phyloP scores from a whole-genome alignment of 2,888 invertebrate genomes.

The Crocallis elinguaria region DNA sequence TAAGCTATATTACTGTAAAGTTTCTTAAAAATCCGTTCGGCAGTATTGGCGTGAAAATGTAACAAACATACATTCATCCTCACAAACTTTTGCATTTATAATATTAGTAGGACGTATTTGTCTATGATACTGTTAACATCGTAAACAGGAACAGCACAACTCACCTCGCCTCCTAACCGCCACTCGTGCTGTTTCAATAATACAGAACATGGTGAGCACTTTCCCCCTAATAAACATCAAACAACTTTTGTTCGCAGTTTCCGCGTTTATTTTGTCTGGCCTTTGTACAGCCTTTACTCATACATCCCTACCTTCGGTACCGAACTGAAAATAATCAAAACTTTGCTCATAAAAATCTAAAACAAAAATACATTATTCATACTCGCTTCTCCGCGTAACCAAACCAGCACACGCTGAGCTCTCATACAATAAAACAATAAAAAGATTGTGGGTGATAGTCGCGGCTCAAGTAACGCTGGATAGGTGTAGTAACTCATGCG shows the following conservation, averaged over 20 bases:
- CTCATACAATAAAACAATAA: slow-evolving; percentile 48
- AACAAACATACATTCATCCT: no score
- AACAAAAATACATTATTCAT: slow-evolving; percentile 86
- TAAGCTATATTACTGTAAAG: no score
- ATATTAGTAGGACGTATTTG: no score
- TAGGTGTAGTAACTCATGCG: slow-evolving; percentile 61
- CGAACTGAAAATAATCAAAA: slow-evolving; percentile 85
- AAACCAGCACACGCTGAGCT: slow-evolving; percentile 59
- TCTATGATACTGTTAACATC: no score
- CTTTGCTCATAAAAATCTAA: slow-evolving; percentile 85
- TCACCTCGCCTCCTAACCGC: no score
- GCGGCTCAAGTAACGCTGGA: slow-evolving; percentile 62
- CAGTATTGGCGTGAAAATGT: no score
- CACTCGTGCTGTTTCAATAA: slow-evolving; percentile 11
- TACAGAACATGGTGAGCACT: slow-evolving; percentile 45
- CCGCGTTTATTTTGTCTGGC: slow-evolving; percentile 68
- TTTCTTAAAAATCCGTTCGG: no score
- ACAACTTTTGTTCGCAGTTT: slow-evolving; percentile 44
- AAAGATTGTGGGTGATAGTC: slow-evolving; percentile 52
- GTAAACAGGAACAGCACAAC: no score
- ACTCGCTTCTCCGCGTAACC: slow-evolving; percentile 71
- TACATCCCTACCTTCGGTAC: slow-evolving; percentile 63
- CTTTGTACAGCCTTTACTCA: slow-evolving; percentile 64
- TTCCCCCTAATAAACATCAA: slow-evolving; percentile 54
- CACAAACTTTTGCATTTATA: no score